A percentile compares a stretch with the other conserved stretches of the same genome.
phyloP scores from a whole-genome alignment of 2,888 invertebrate species.

The Campopleginae sp. region DNA sequence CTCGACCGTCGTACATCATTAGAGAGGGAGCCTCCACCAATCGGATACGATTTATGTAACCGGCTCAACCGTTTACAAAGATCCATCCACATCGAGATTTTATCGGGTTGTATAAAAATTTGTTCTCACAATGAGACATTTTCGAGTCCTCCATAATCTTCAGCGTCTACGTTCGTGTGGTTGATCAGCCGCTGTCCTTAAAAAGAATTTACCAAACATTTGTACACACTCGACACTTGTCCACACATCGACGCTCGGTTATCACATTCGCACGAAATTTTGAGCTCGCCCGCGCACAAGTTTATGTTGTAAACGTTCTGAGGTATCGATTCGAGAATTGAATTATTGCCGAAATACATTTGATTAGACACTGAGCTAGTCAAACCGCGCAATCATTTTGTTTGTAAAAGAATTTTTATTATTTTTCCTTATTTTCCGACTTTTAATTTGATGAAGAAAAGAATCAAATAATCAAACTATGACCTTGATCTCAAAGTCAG shows the following conservation, averaged over 20 bases:
- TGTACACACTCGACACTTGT: constrained; percentile 49
- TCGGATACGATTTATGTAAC: background rate
- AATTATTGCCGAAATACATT: background rate
- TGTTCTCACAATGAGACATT: background rate
- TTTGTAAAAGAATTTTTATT: background rate
- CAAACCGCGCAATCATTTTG: background rate
- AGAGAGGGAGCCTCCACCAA: background rate
- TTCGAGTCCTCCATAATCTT: background rate
- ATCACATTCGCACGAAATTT: constrained; percentile 19
- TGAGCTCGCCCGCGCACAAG: background rate
- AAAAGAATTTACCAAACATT: constrained; percentile 12
- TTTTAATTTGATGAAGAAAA: background rate
- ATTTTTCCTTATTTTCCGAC: background rate
- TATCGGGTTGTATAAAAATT: background rate
- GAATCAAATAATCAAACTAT: background rate
- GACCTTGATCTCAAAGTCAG: background rate
- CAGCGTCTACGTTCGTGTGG: constrained; percentile 7
- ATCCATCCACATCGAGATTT: background rate
- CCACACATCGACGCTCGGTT: constrained; percentile 26
- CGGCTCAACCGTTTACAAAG: background rate
- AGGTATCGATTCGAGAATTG: background rate
- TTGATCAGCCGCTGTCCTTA: constrained; percentile 12
- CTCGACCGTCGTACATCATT: background rate
- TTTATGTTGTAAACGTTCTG: background rate
- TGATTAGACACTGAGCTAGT: background rate